phyloP scores from a whole-genome alignment of 2,888 invertebrate species.

The Drosophila subquinaria region DNA sequence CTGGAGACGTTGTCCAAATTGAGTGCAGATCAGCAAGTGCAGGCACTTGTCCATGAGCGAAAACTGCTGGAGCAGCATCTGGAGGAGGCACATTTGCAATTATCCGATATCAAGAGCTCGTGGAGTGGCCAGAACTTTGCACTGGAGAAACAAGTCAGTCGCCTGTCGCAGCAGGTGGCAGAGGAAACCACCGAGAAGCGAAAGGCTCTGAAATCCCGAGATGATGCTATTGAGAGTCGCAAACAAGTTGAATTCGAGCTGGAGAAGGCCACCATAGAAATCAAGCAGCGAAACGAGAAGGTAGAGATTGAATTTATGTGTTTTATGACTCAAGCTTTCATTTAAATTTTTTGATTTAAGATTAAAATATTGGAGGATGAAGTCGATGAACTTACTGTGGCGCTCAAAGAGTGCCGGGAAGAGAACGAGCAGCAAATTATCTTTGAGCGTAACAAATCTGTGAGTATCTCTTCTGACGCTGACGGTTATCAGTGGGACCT shows the following conservation, averaged over 20 bases:
- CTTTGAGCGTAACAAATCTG: slow-evolving; percentile 87
- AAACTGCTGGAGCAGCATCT: slow-evolving; percentile 91
- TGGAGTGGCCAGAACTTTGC: slow-evolving; percentile 96
- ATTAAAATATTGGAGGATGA: slow-evolving; percentile 90
- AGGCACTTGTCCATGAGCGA: slow-evolving; percentile 88
- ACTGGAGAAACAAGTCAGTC: slow-evolving; percentile 95
- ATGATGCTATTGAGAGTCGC: slow-evolving; percentile 88
- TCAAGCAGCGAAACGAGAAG: slow-evolving; percentile 84
- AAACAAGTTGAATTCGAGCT: slow-evolving; percentile 84
- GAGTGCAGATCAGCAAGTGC: slow-evolving; percentile 86
- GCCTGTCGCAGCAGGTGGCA: slow-evolving; percentile 93
- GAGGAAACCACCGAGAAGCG: slow-evolving; percentile 93
- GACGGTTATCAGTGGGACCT: slow-evolving; percentile 76
- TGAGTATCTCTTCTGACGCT: slow-evolving; percentile 86
- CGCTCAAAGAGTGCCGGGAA: slow-evolving; percentile 87
- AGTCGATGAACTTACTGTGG: slow-evolving; percentile 90
- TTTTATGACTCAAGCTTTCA: not conserved
- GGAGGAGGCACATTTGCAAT: slow-evolving; percentile 93
- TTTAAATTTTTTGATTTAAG: slow-evolving; percentile 55
- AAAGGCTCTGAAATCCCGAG: slow-evolving; percentile 90
- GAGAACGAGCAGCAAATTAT: slow-evolving; percentile 87
- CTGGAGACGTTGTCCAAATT: slow-evolving; percentile 79
- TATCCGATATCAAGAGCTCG: slow-evolving; percentile 95
- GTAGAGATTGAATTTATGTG: slow-evolving; percentile 53
- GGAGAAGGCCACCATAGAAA: slow-evolving; percentile 79